Evolutionary conservation across 2,113 vertebrate genomes (phyloP), one percentile per base, ranked within the genome.

Genomic region (Pollimyrus isidori): DNA sequence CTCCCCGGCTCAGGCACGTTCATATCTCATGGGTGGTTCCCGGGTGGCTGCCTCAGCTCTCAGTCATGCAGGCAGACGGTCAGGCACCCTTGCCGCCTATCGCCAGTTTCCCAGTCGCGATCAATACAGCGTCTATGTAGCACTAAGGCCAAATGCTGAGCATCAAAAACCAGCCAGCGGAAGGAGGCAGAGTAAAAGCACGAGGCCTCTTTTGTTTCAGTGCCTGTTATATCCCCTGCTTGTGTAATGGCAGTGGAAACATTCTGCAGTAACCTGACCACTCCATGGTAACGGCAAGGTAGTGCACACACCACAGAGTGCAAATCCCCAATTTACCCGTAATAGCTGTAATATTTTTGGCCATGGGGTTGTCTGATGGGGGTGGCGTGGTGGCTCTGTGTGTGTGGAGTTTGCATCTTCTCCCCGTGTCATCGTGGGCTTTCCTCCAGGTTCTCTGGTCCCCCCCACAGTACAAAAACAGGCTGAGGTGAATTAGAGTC

Each of bases 121-220:
- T 84, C 80, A 23, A 84, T 84, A 84, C 45, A 10, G n/a, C n/a
- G 80, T 84, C 80, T 84, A 84, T 48, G 80, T 48, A 42, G 80
- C 80, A 84, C 48, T 45, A 48, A 84, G 21, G 17, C 80, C 11
- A 48, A 84, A 84, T 48, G 45, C 80, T 46, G 45, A 48, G 80
- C 80, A n/a, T 48, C 42, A n/a, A 48, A 84, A 45, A 48, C 21
- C 1, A 48, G 23, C 5, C 0, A 1, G 19, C 0, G 19, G 1
- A 84, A 84, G 17, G 80, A 9, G 7, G 9, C 80, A 21, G 42
- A 83, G 39, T 23, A 83, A 83, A 46, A 46, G 39, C 7, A 21
- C 48, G 10, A 48, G 42, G 7, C 19, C 42, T 11, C 7, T 84
- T n/a, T 84, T 48, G 45, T 84, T 23, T 84, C 42, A 84, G n/a